These are phyloP conservation scores for Cenopis cana DNA, from an alignment of 2,888 invertebrate genomes.

Conservation along the genomic window DNA sequence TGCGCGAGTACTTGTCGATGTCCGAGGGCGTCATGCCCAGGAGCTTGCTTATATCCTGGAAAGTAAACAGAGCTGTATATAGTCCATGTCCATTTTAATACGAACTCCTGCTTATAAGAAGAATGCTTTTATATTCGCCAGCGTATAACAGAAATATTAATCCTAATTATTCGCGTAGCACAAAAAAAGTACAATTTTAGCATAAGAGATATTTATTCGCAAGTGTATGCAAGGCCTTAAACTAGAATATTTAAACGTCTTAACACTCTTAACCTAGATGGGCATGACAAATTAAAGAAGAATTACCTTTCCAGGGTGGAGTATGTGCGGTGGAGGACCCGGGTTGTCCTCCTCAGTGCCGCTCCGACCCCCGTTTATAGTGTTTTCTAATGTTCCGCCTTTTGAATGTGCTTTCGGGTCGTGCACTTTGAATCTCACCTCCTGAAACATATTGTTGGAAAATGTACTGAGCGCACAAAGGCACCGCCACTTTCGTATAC, in stretches of 20 bases:
- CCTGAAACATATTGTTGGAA: conserved; percentile 84
- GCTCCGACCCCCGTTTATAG: conserved; percentile 92
- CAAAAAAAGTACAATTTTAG: not conserved
- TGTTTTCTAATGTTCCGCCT: conserved; percentile 96
- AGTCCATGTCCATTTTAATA: not conserved
- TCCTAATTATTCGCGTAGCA: conserved; percentile 22
- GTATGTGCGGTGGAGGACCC: conserved; percentile 89
- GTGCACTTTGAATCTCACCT: conserved; percentile 97
- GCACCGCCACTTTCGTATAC: conserved; percentile 1
- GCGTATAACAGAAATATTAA: not conserved
- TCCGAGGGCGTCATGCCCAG: conserved; percentile 97
- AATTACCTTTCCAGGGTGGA: conserved; percentile 92
- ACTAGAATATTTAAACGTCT: not conserved
- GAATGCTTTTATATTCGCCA: conserved; percentile 11
- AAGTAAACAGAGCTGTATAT: conserved; percentile 49
- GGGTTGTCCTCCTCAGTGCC: conserved; percentile 87
- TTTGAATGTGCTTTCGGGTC: conserved; percentile 97
- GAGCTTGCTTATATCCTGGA: conserved; percentile 94
- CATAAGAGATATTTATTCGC: not conserved
- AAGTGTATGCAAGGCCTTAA: conserved; percentile 27
- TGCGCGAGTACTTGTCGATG: conserved; percentile 99
- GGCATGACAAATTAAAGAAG: conserved; percentile 33
- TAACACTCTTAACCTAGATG: too few relatives aligned
- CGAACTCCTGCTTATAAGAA: not conserved
- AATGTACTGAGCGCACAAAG: conserved; percentile 28